These are phyloP conservation scores for Ceramica pisi DNA, from an alignment of 2,888 invertebrate genomes.

Conservation along the genomic window DNA sequence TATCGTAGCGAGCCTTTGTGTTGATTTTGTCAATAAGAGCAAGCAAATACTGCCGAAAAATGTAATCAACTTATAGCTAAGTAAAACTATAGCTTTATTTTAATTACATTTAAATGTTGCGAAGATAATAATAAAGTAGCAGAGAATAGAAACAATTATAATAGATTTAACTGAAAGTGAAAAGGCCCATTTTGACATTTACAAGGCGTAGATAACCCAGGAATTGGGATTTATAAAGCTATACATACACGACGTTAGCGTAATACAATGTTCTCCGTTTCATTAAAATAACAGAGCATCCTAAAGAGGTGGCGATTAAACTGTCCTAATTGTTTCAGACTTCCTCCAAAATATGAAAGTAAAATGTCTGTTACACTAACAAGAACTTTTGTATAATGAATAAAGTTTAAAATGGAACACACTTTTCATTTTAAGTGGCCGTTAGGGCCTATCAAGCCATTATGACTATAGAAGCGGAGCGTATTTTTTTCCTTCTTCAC, in stretches of 20 bases:
- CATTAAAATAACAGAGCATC: constrained; percentile 66
- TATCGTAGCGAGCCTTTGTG: constrained; percentile 11
- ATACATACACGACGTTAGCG: constrained; percentile 59
- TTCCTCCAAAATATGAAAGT: constrained; percentile 77
- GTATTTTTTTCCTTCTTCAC: constrained; percentile 61
- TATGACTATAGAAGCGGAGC: constrained; percentile 70
- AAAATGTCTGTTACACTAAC: constrained; percentile 79
- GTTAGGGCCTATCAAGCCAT: constrained; percentile 79
- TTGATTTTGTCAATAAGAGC: constrained; percentile 6
- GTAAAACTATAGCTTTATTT: constrained; percentile 12
- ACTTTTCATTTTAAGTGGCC: constrained; percentile 80
- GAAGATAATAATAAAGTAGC: constrained; percentile 33
- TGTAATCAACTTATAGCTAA: constrained; percentile 3
- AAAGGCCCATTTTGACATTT: constrained; percentile 47
- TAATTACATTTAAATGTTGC: constrained; percentile 20
- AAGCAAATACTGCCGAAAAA: constrained; percentile 6
- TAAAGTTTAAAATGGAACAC: constrained; percentile 80
- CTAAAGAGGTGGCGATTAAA: constrained; percentile 70
- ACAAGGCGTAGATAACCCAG: constrained; percentile 48
- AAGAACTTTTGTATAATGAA: constrained; percentile 78
- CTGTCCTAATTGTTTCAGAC: constrained; percentile 74
- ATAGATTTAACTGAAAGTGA: constrained; percentile 38
- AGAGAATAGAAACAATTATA: constrained; percentile 43
- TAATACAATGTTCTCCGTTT: constrained; percentile 65
- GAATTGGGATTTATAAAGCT: constrained; percentile 57